Base-by-base conservation (phyloP, 37 sponge, comb jelly and placozoan species). In the Axinella damicornis region DNA sequence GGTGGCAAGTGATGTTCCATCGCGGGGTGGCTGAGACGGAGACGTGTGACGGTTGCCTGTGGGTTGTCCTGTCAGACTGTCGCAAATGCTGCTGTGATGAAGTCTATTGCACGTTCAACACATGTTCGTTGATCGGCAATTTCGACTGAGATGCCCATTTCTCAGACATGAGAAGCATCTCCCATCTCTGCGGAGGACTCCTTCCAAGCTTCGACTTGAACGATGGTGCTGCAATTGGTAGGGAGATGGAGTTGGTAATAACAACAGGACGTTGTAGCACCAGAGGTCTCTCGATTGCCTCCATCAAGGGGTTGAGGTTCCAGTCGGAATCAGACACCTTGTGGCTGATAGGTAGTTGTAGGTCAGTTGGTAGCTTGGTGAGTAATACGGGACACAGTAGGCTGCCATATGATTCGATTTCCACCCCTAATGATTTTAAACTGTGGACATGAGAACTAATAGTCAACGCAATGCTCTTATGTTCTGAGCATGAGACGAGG, bases 301-400 rank as follows among this genome's bases (percentile, higher is more conserved):
- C 32, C 82, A 81, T 81, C 58, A 81, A 35, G n/a, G 60, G 20
- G 20, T 57, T 15, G 58, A 81, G 82, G 15, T 70, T 53, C 82
- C 82, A 81, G 27, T 81, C 60, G 32, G 54, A 71, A 1, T 70
- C 71, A 21, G 82, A 32, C 2, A 81, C 71, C 33, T 81, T 81
- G 19, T 58, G 40, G 71, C 82, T 69, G 22, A 81, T 24, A 22
- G 55, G 46, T 2, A 81, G 71, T 39, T 81, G 82, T 38, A 81
- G 20, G 15, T 81, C 82, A 16, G 82, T 20, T 81, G 82, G 82
- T 54, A 81, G 46, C 82, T 81, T 81, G 82, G 69, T 81, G 71
- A 81, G 24, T 34, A 81, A 36, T 21, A 81, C 82, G n/a, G 82
- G 71, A 6, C 71, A 70, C 57, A 81, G 71, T 17, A 70, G 39